Conservation (phyloP, 2,113 vertebrate genomes). For the Paradisaea rubra region DNA sequence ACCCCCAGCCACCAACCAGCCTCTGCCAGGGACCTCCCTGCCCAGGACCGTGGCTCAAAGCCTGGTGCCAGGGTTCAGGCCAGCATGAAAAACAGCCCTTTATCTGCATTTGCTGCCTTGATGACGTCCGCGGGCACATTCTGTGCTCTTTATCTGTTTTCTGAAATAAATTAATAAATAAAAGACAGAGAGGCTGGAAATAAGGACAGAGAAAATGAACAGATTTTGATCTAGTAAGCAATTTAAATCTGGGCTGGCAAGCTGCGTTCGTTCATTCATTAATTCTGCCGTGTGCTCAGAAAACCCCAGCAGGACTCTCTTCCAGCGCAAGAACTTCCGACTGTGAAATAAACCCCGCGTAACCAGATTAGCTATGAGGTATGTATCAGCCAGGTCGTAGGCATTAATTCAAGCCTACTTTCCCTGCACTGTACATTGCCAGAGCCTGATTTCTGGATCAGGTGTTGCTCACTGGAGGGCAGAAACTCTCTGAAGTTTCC, state of each 20-base stretch:
- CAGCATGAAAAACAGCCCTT: conserved; percentile 13
- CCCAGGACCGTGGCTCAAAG: neutral
- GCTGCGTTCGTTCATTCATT: conserved; percentile 72
- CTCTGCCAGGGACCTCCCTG: neutral
- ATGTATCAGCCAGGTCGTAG: conserved; percentile 60
- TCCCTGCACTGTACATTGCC: neutral
- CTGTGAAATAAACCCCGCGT: conserved; percentile 74
- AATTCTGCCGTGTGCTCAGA: conserved; percentile 66
- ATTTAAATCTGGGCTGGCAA: conserved; percentile 72
- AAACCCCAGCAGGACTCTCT: conserved; percentile 69
- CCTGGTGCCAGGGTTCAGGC: neutral
- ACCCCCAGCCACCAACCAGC: neutral
- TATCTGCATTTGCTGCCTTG: conserved; percentile 60
- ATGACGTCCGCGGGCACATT: conserved; percentile 44
- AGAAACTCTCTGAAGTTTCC: neutral
- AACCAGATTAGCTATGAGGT: conserved; percentile 75
- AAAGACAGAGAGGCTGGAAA: neutral
- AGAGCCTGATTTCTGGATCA: conserved; percentile 12
- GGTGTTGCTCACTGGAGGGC: conserved; percentile 10
- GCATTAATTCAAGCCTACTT: conserved; percentile 63
- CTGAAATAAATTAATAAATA: conserved; percentile 55
- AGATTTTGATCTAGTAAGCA: conserved; percentile 74
- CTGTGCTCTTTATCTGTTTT: conserved; percentile 31
- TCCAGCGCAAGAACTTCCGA: conserved; percentile 70
- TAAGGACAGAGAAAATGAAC: conserved; percentile 65